These are phyloP conservation scores for Plotosus lineatus DNA, from an alignment of 2,113 vertebrate species.

Conservation along the genomic window DNA sequence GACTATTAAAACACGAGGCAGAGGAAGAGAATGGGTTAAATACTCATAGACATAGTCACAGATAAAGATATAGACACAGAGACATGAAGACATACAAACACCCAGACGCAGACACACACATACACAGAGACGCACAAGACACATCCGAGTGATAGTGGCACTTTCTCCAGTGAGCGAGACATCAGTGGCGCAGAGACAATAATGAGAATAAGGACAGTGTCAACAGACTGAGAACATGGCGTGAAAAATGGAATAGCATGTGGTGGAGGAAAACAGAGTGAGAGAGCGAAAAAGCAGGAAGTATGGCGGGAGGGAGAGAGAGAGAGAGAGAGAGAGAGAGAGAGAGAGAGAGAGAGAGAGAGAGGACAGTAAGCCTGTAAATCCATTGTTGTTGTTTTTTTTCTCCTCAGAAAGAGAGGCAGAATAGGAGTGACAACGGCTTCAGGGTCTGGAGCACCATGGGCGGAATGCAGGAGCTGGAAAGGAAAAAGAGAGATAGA, in stretches of 20 bases:
- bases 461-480: constrained; percentile 71
- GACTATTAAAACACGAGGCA: constrained; percentile 1
- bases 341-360: constrained; percentile 29
- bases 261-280: constrained; percentile 29
- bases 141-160: constrained; percentile 50
- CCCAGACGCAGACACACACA: not conserved
- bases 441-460: constrained; percentile 70
- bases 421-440: constrained; percentile 77
- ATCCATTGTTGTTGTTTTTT: constrained; percentile 70
- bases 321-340: constrained; percentile 40
- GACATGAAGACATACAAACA: constrained; percentile 15
- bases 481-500: constrained; percentile 40
- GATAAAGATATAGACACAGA: constrained; percentile 5
- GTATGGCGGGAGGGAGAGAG: constrained; percentile 50
- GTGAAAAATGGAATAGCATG: constrained; percentile 54
- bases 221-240: constrained; percentile 55
- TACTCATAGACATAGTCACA: constrained; percentile 32
- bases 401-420: constrained; percentile 70
- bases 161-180: constrained; percentile 44
- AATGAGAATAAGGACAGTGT: constrained; percentile 62
- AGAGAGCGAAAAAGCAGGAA: constrained; percentile 51
- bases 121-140: constrained; percentile 25
- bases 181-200: constrained; percentile 43
- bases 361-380: constrained; percentile 64
- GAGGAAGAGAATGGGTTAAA: not conserved